Conservation (phyloP, 2,113 vertebrate genomes). For the Planiliza haematocheilus region DNA sequence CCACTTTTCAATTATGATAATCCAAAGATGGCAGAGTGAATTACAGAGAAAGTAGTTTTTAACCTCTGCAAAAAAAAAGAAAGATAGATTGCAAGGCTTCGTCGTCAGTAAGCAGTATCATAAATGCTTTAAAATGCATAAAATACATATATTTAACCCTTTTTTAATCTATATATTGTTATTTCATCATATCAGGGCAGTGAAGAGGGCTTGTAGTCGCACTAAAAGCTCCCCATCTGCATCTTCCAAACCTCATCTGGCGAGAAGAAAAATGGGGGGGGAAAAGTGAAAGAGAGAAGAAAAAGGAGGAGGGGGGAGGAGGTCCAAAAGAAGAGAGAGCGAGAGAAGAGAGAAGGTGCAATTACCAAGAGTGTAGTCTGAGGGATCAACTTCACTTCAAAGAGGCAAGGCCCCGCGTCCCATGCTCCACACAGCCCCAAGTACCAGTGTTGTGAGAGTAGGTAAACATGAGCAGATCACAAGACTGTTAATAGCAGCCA, state of each 20-base stretch:
- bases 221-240: conserved; percentile 67
- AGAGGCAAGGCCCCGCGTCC: conserved; percentile 71
- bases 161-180: conserved; percentile 17
- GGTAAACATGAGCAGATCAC: conserved; percentile 85
- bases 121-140: background rate
- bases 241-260: conserved; percentile 58
- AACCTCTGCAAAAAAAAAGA: conserved; percentile 44
- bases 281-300: background rate
- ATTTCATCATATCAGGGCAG: conserved; percentile 38
- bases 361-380: conserved; percentile 83
- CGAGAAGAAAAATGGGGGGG: conserved; percentile 34
- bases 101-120: conserved; percentile 21
- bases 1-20: conserved; percentile 73
- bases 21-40: conserved; percentile 61
- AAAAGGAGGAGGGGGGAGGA: conserved; percentile 5
- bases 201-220: conserved; percentile 22
- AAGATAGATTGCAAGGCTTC: background rate
- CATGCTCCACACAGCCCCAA: conserved; percentile 73
- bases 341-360: conserved; percentile 68
- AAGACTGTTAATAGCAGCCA: conserved; percentile 83
- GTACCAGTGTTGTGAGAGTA: conserved; percentile 77
- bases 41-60: conserved; percentile 60
- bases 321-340: conserved; percentile 42
- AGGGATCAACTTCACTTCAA: conserved; percentile 85
- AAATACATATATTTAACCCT: background rate